Conservation (phyloP, 2,888 invertebrate species). For the Exocentrus adspersus region DNA sequence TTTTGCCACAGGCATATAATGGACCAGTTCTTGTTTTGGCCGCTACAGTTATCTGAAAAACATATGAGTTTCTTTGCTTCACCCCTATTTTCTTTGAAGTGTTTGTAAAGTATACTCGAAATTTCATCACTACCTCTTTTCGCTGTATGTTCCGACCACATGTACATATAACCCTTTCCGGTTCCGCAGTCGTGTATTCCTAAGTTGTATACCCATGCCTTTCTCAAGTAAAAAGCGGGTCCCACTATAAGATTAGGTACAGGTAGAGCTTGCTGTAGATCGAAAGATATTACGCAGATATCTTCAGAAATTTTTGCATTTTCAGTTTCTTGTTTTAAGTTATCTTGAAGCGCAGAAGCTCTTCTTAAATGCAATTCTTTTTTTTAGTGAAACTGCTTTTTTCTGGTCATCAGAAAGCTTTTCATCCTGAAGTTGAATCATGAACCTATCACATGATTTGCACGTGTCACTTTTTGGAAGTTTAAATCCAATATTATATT, state of each 20-base stretch:
- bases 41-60: constrained; percentile 37
- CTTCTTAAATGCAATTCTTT: constrained; percentile 33
- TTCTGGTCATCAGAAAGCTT: neutral
- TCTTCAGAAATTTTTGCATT: constrained; percentile 26
- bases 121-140: constrained; percentile 40
- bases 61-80: constrained; percentile 26
- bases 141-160: constrained; percentile 38
- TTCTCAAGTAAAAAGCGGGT: constrained; percentile 41
- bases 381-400: neutral
- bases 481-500: constrained; percentile 43
- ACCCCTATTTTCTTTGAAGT: constrained; percentile 27
- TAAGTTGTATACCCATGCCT: constrained; percentile 40
- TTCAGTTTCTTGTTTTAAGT: constrained; percentile 35
- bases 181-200: constrained; percentile 38
- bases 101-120: constrained; percentile 32
- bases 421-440: neutral
- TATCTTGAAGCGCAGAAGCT: constrained; percentile 38
- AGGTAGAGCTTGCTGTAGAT: constrained; percentile 42
- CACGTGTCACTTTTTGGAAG: constrained; percentile 41
- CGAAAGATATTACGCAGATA: constrained; percentile 35
- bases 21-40: constrained; percentile 39
- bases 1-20: constrained; percentile 35
- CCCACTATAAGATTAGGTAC: constrained; percentile 38
- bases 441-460: constrained; percentile 28
- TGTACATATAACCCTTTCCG: constrained; percentile 34